Base-by-base conservation (phyloP, 53 echinoderm and acorn worm genomes). In the Actinopyga echinites region DNA sequence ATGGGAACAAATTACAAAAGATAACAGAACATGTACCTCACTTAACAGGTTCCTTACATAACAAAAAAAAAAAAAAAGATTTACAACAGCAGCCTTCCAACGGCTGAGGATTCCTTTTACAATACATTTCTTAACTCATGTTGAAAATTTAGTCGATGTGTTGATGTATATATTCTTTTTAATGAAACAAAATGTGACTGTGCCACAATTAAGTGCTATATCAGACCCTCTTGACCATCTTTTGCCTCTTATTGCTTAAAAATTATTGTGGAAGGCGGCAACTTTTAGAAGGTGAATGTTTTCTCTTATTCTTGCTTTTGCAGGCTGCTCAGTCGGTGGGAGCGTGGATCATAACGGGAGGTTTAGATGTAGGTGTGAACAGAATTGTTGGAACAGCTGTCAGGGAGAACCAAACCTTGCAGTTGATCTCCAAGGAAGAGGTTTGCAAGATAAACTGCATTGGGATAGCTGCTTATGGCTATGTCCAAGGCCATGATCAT, bases 401-500 rank as follows among this genome's bases (percentile, higher is more conserved):
- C n/a, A 65, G 83, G 33, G 85, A 89, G 29, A 87, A 86, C 44
- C 83, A 93, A 30, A 79, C 79, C 59, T 49, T 88, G 85, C 45
- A 90, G 75, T 90, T 89, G 83, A 86, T 93, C 42, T 83, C 88
- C 13, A 73, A 57, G 23, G 71, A 83, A 12, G 59, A 28, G 9
- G 28, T 78, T 6, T 57, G 82, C 44, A 84, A 81, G 66, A 69
- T 93, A 30, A 83, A 88, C 22, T 93, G 93, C 33, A 78, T 95
- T 10, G 95, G 95, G 9, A 83, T 95, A 13, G 86, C 93, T 10
- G 91, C 95, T 0, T 95, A 93, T 93, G 89, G 91, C 13, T 95
- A 95, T 38, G 84, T 91, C 49, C 92, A 91, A 8, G 87, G 89
- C 52, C 86, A 61, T 60, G 89, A 95, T 45, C 65, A 79, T 12